Percentiles rank a stretch among this genome's conserved stretches.
Conservation (phyloP, 2,797 vertebrate genomes). For the Galaxias olidus region DNA sequence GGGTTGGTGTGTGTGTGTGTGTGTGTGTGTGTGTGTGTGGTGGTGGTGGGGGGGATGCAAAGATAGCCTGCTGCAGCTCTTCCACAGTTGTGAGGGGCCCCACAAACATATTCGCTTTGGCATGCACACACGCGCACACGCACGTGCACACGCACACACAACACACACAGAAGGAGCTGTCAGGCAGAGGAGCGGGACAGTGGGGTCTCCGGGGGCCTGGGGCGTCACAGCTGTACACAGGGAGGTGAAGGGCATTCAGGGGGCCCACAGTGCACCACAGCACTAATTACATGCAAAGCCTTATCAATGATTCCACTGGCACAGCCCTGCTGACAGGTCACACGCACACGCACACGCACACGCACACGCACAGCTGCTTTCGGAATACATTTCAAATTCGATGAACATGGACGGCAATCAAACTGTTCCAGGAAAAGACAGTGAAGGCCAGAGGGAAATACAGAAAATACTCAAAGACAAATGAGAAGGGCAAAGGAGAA, state of each 20-base stretch:
- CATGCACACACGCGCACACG: neutral
- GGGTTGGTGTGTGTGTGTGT: too few species aligned
- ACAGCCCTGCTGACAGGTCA: conserved; percentile 20
- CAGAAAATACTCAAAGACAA: neutral
- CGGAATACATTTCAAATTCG: too few species aligned
- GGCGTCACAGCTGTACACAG: conserved; percentile 26
- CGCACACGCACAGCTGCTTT: too few species aligned
- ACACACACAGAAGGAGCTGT: conserved; percentile 1
- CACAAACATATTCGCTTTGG: neutral
- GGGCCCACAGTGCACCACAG: conserved; percentile 10
- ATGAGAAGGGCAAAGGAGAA: neutral
- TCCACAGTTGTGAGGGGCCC: too few species aligned
- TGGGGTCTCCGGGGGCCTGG: conserved; percentile 4
- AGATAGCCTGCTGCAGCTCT: too few species aligned
- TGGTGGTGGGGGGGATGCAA: too few species aligned
- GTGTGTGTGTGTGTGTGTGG: too few species aligned
- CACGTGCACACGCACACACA: too few species aligned
- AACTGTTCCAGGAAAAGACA: too few species aligned
- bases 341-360: too few species aligned
- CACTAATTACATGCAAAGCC: conserved; percentile 45
- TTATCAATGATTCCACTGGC: conserved; percentile 50
- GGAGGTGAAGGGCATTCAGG: conserved; percentile 3
- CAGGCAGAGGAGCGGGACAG: conserved; percentile 5
- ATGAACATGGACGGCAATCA: too few species aligned
- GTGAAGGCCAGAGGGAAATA: neutral